These are phyloP conservation scores for Scrobipalpa costella DNA, from an alignment of 2,888 invertebrate genomes.

Conservation along the genomic window DNA sequence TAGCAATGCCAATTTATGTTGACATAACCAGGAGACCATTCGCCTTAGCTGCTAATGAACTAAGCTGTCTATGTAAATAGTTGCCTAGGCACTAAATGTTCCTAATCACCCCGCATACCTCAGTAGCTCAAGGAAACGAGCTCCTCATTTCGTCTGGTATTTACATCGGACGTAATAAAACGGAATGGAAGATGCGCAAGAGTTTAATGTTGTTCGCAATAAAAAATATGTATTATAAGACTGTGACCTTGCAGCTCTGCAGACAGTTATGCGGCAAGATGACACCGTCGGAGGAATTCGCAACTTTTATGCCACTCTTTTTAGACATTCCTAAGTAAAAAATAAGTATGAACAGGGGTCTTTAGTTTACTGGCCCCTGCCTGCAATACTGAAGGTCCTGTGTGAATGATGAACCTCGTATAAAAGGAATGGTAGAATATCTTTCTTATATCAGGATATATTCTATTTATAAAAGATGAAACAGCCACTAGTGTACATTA, in stretches of 20 bases:
- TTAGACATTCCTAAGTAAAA: background rate
- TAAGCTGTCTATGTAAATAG: too few relatives aligned
- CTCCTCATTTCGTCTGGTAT: slow-evolving; percentile 39
- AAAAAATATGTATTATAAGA: slow-evolving; percentile 61
- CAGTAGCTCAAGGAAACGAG: background rate
- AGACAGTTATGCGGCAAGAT: slow-evolving; percentile 12
- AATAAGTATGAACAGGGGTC: background rate
- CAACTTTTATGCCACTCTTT: background rate
- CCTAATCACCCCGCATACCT: slow-evolving; percentile 10
- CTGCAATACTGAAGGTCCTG: too few relatives aligned
- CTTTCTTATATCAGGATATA: too few relatives aligned
- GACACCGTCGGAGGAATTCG: background rate
- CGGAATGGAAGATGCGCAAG: slow-evolving; percentile 51
- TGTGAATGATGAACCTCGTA: too few relatives aligned
- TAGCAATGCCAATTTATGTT: too few relatives aligned
- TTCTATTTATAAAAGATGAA: too few relatives aligned
- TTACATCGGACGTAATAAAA: slow-evolving; percentile 65
- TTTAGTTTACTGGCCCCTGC: too few relatives aligned
- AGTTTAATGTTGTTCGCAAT: slow-evolving; percentile 62
- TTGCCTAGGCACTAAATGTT: background rate
- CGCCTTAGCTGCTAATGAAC: too few relatives aligned
- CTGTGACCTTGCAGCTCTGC: slow-evolving; percentile 47
- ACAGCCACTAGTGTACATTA: too few relatives aligned
- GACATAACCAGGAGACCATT: too few relatives aligned
- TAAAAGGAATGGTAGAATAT: too few relatives aligned